Evolutionary conservation across 1,140 invertebrate species (phyloP).

Genomic region (Cyclina sinensis): DNA sequence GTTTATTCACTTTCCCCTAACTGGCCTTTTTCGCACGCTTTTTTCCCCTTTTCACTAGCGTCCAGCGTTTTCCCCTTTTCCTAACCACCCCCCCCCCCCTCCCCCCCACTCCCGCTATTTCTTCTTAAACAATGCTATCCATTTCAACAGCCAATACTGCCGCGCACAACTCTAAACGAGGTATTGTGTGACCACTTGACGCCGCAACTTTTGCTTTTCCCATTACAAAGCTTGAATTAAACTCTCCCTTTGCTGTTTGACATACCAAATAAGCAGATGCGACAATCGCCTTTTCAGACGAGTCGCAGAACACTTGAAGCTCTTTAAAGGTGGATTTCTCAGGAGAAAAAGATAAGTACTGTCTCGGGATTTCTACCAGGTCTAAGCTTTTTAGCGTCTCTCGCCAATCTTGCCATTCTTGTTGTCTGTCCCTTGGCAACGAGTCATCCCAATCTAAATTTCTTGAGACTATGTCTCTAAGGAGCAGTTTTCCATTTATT

Average conservation of each 20-base stretch:
- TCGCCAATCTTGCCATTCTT: background rate
- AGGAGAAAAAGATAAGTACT: background rate
- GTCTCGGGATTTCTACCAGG: background rate
- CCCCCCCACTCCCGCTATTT: background rate
- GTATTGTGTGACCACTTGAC: conserved; percentile 45
- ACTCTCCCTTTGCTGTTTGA: too few relatives aligned
- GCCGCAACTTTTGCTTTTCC: conserved; percentile 66
- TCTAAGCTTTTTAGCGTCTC: background rate
- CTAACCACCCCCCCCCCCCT: too few relatives aligned
- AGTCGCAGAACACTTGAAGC: background rate
- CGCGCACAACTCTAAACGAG: conserved; percentile 39
- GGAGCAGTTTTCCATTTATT: conserved; percentile 47
- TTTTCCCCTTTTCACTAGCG: too few relatives aligned
- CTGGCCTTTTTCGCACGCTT: too few relatives aligned
- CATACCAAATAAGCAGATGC: background rate
- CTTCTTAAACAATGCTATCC: background rate
- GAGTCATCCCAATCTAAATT: conserved; percentile 5
- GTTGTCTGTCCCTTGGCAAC: background rate
- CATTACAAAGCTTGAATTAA: background rate
- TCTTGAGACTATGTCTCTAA: background rate
- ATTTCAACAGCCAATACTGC: conserved; percentile 46
- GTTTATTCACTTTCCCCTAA: too few relatives aligned
- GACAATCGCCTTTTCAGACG: background rate
- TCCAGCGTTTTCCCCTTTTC: too few relatives aligned
- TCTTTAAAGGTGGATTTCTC: too few relatives aligned